Percentiles rank a stretch among this genome's conserved stretches.
These are phyloP conservation scores for Hippocampus zosterae DNA, from an alignment of 2,113 vertebrate genomes.

Conservation along the genomic window DNA sequence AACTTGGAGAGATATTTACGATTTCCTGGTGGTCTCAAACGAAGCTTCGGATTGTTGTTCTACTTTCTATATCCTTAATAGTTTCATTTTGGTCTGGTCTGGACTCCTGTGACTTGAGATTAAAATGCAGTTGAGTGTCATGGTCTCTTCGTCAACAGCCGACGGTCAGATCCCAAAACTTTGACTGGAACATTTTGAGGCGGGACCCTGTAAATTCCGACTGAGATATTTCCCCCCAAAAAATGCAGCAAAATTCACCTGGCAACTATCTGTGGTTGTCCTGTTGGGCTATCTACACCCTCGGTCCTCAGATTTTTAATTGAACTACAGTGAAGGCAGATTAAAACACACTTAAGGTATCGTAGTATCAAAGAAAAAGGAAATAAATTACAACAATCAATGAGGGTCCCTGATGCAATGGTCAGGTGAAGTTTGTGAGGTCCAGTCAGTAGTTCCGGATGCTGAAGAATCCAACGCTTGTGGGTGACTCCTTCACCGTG, in stretches of 20 bases:
- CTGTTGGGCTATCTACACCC: neutral
- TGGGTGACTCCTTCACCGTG: slow-evolving; percentile 96
- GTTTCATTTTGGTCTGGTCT: neutral
- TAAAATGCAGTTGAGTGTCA: neutral
- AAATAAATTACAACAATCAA: slow-evolving; percentile 52
- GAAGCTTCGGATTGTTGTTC: neutral
- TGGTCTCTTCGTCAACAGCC: neutral
- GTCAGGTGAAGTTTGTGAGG: neutral
- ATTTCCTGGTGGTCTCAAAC: neutral
- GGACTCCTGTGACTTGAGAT: neutral
- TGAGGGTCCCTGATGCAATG: neutral
- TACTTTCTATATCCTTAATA: too few relatives aligned
- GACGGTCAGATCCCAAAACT: neutral
- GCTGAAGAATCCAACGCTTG: slow-evolving; percentile 97
- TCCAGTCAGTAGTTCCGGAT: slow-evolving; percentile 83
- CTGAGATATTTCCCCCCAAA: neutral
- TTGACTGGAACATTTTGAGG: neutral
- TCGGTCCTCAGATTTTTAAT: neutral
- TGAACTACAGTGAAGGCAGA: neutral
- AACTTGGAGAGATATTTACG: neutral
- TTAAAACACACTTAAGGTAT: neutral
- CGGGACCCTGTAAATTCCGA: neutral
- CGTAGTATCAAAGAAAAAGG: neutral
- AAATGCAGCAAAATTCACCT: neutral
- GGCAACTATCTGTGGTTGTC: neutral